A percentile compares a stretch with the other conserved stretches of the same genome.
Evolutionary conservation across 1,140 invertebrate species (phyloP).

Genomic region (Tribolium castaneum): DNA sequence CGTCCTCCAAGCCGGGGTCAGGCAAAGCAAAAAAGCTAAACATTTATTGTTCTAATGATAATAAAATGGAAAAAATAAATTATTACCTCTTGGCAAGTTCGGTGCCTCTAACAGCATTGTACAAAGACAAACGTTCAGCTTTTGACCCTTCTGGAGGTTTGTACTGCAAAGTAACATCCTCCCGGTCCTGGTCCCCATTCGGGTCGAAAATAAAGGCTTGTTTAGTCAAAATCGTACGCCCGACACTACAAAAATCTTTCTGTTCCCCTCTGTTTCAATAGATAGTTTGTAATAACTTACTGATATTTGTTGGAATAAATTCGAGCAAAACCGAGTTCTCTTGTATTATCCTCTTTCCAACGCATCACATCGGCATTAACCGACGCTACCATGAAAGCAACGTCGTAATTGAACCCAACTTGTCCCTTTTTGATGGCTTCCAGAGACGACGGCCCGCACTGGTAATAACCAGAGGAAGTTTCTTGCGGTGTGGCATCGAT

Average conservation of each 20-base stretch:
- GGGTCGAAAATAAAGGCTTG: constrained; percentile 77
- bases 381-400: constrained; percentile 76
- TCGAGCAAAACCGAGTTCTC: constrained; percentile 71
- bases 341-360: constrained; percentile 70
- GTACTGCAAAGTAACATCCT: constrained; percentile 79
- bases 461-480: constrained; percentile 70
- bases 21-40: constrained; percentile 71
- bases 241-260: constrained; percentile 70
- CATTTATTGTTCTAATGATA: too few relatives aligned
- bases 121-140: constrained; percentile 74
- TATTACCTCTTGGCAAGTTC: constrained; percentile 70
- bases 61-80: too few relatives aligned
- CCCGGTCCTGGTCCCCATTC: constrained; percentile 73
- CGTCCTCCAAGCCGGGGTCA: constrained; percentile 69
- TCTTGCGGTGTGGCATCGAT: constrained; percentile 82
- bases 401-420: constrained; percentile 76
- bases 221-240: constrained; percentile 82
- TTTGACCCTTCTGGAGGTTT: constrained; percentile 79
- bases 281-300: constrained; percentile 44
- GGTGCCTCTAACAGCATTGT: constrained; percentile 74
- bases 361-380: constrained; percentile 72
- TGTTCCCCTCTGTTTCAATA: background rate
- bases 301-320: constrained; percentile 73
- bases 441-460: constrained; percentile 75
- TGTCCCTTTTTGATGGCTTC: constrained; percentile 79